Evolutionary conservation across 2,888 invertebrate species (phyloP), one percentile per base, ranked within the genome.

Genomic region (Trimorus sp.): DNA sequence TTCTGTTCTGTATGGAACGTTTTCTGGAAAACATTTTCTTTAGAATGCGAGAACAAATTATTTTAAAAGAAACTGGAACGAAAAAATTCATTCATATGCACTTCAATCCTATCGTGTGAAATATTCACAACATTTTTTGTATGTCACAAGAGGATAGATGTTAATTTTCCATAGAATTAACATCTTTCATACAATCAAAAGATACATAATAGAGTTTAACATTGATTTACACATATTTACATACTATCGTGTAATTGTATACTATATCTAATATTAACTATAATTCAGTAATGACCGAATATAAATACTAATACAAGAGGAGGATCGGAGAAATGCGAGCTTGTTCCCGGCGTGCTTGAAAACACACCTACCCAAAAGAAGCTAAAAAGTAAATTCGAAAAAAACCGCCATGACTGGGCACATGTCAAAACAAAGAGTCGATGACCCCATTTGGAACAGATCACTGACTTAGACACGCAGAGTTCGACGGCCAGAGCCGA

Each of bases 401-500:
- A 78, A 71, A 54, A 16, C 60, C 38, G 51, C n/a, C 68, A n/a
- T 68, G 68, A 62, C 66, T 60, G 48, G 1, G 68, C 79, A 74
- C 51, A 69, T 75, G 58, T 77, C 60, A 81, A 75, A 76, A 76
- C 58, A 76, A 71, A 81, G 71, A 68, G 76, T 81, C 81, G 58
- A 77, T 81, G 81, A 81, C 77, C 81, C 48, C 56, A 26, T 73
- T 73, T 49, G 38, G n/a, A 56, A 16, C 42, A 68, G 77, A 73
- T 77, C 51, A 12, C 48, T 54, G 73, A 71, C 71, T 68, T 59
- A 56, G 49, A 66, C 63, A 54, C 54, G 36, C 14, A 9, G 70
- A 59, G 86, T 85, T 85, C 86, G 84, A 78, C 70, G 84, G 82
- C 84, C 85, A 84, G 65, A 79, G 60, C 49, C 58, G 82, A 84